Evolutionary conservation across 2,113 vertebrate genomes (phyloP).

Genomic region (Thryonomys swinderianus): DNA sequence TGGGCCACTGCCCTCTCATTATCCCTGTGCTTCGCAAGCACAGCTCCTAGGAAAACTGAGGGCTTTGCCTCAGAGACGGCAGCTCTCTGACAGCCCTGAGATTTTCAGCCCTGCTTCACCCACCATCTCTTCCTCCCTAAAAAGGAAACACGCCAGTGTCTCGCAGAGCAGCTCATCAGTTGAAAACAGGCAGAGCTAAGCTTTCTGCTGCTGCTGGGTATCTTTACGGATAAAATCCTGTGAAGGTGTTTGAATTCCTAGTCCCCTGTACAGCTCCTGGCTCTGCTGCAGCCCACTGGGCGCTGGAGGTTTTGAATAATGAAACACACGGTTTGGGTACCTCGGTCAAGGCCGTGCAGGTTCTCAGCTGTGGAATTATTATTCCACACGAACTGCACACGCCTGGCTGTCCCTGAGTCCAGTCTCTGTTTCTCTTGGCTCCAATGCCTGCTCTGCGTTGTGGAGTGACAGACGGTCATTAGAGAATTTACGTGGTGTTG

Average conservation of each 20-base stretch:
- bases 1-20: no score
- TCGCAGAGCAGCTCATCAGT: background rate
- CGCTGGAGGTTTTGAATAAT: background rate
- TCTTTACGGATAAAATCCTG: background rate
- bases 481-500: background rate
- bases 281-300: accelerated
- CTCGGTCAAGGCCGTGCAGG: accelerated
- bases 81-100: background rate
- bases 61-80: background rate
- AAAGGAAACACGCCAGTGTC: background rate
- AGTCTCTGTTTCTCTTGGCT: accelerated
- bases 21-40: background rate
- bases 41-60: no score
- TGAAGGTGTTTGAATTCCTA: background rate
- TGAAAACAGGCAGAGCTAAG: no score
- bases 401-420: background rate
- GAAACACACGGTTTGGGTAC: accelerated
- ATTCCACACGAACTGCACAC: no score
- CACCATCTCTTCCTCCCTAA: background rate
- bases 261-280: no score
- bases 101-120: no score
- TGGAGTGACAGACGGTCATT: background rate
- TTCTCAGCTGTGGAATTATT: accelerated
- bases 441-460: no score
- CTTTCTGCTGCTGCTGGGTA: background rate